Evolutionary conservation across 2,797 vertebrate genomes (phyloP).

Genomic region (Gouania willdenowi): DNA sequence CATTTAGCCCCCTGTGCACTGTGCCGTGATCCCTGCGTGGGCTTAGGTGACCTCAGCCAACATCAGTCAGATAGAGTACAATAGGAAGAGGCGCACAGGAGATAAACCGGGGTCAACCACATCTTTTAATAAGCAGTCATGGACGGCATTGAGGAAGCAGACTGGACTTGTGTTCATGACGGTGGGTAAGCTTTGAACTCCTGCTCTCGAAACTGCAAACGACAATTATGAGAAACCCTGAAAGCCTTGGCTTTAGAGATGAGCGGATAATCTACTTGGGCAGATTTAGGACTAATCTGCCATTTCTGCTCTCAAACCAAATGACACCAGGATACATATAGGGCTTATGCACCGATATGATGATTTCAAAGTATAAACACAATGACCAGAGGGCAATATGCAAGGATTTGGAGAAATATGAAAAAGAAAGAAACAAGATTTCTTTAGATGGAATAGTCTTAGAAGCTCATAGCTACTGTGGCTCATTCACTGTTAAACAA

Average conservation of each 20-base stretch:
- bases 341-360: constrained; percentile 50
- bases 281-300: constrained; percentile 73
- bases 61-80: constrained; percentile 72
- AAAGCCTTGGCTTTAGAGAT: constrained; percentile 75
- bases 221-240: constrained; percentile 69
- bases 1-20: constrained; percentile 67
- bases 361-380: constrained; percentile 39
- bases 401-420: constrained; percentile 36
- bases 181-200: constrained; percentile 55
- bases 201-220: constrained; percentile 46
- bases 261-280: constrained; percentile 76
- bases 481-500: too few relatives aligned
- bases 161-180: constrained; percentile 38
- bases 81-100: constrained; percentile 61
- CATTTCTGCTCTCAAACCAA: constrained; percentile 71
- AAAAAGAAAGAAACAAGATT: constrained; percentile 31
- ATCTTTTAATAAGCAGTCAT: constrained; percentile 64
- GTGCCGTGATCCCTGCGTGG: constrained; percentile 53
- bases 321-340: constrained; percentile 64
- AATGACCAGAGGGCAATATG: constrained; percentile 21
- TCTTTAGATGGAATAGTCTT: too few relatives aligned
- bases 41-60: constrained; percentile 74
- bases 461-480: too few relatives aligned
- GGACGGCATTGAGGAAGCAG: constrained; percentile 56
- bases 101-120: constrained; percentile 51